Evolutionary conservation across 2,797 vertebrate species (phyloP).

Genomic region (Lepus townsendii): DNA sequence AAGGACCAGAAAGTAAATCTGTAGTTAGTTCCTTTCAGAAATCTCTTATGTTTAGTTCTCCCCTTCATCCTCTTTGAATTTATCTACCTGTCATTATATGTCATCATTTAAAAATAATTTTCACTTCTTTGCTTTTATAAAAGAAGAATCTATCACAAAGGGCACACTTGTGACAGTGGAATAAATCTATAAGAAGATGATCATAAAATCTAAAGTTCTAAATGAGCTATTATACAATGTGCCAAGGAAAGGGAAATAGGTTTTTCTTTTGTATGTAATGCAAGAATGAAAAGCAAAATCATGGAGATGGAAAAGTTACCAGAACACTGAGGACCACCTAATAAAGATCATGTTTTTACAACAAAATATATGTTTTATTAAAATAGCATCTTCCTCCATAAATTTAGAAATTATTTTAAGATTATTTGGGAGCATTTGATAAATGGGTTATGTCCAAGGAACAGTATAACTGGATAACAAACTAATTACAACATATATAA

Average conservation of each 20-base stretch:
- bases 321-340: background rate
- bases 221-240: background rate
- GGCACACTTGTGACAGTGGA: background rate
- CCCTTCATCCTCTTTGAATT: background rate
- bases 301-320: background rate
- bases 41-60: background rate
- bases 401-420: slow-evolving; percentile 26
- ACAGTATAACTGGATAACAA: background rate
- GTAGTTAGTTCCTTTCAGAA: background rate
- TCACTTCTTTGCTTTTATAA: slow-evolving; percentile 1
- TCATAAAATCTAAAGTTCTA: background rate
- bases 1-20: background rate
- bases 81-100: background rate
- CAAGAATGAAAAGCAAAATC: background rate
- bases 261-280: background rate
- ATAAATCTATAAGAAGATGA: background rate
- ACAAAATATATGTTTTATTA: background rate
- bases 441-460: background rate
- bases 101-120: slow-evolving; percentile 6
- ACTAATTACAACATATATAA: background rate
- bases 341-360: background rate
- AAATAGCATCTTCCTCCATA: background rate
- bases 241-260: background rate
- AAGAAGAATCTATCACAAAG: background rate
- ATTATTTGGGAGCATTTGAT: background rate